Conservation (phyloP, 2,888 invertebrate genomes). For the Apamea sordens region DNA sequence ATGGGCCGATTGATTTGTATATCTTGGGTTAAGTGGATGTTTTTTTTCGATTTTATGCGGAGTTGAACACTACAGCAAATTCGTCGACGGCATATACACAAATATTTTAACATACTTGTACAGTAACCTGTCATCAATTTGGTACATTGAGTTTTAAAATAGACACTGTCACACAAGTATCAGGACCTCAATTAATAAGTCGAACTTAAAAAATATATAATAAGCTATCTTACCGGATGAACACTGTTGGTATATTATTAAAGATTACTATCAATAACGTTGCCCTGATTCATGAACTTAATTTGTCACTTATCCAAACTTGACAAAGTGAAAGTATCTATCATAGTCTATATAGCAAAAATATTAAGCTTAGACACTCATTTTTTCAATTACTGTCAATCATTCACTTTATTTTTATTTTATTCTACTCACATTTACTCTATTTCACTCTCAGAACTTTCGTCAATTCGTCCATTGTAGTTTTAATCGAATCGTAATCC, state of each 20-base stretch:
- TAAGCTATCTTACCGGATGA: neutral
- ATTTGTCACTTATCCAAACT: conserved; percentile 26
- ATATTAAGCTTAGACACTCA: neutral
- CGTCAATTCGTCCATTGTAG: conserved; percentile 45
- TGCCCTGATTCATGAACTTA: neutral
- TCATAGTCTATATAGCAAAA: conserved; percentile 2
- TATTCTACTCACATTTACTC: conserved; percentile 36
- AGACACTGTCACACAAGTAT: neutral
- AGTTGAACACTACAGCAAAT: neutral
- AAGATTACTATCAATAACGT: conserved; percentile 15
- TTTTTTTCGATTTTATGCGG: neutral
- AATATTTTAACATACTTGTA: neutral
- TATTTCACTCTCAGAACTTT: conserved; percentile 42
- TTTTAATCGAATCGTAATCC: conserved; percentile 60
- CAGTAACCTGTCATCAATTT: neutral
- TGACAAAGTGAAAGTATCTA: conserved; percentile 37
- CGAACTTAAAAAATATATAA: neutral
- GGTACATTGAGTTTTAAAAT: neutral
- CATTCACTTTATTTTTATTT: conserved; percentile 32
- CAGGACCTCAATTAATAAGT: neutral
- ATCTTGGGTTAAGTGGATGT: neutral
- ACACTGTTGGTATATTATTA: neutral
- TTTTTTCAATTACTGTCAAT: conserved; percentile 21
- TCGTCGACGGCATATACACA: neutral
- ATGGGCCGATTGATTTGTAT: conserved; percentile 34